Evolutionary conservation across 1,140 invertebrate species (phyloP).

Genomic region (Diploscapter pachys): DNA sequence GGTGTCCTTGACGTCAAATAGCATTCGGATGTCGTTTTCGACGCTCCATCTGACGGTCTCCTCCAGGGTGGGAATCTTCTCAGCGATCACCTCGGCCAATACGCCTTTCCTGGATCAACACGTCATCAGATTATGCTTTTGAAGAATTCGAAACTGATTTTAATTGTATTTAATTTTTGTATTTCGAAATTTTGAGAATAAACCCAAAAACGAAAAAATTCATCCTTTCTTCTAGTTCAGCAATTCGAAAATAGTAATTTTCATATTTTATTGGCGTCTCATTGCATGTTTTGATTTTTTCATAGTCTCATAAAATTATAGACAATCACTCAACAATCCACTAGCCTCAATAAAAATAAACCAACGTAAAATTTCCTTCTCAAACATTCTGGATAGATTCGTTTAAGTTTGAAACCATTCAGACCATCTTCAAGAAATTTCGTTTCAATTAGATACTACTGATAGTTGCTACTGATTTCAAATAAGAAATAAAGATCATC

Average conservation of each 20-base stretch:
- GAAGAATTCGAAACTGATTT: conserved; percentile 62
- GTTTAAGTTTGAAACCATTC: no score
- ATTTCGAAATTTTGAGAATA: background rate
- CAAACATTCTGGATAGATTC: no score
- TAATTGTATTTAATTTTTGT: background rate
- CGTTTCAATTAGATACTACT: no score
- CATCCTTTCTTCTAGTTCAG: background rate
- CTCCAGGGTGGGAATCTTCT: conserved; percentile 51
- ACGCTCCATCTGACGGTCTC: conserved; percentile 54
- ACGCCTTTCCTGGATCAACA: conserved; percentile 1
- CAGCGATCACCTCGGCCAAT: background rate
- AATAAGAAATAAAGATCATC: no score
- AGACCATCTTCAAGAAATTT: no score
- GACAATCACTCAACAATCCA: no score
- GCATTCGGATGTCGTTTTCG: conserved; percentile 47
- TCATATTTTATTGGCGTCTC: conserved; percentile 36
- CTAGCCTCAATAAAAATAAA: no score
- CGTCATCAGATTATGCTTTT: conserved; percentile 41
- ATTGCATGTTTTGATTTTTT: no score
- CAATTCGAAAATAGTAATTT: conserved; percentile 34
- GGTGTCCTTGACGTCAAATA: conserved; percentile 57
- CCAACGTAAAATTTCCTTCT: no score
- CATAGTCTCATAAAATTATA: no score
- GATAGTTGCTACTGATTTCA: no score
- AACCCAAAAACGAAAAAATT: background rate